Conservation (phyloP, 2,113 vertebrate genomes). For the Phasianus colchicus region DNA sequence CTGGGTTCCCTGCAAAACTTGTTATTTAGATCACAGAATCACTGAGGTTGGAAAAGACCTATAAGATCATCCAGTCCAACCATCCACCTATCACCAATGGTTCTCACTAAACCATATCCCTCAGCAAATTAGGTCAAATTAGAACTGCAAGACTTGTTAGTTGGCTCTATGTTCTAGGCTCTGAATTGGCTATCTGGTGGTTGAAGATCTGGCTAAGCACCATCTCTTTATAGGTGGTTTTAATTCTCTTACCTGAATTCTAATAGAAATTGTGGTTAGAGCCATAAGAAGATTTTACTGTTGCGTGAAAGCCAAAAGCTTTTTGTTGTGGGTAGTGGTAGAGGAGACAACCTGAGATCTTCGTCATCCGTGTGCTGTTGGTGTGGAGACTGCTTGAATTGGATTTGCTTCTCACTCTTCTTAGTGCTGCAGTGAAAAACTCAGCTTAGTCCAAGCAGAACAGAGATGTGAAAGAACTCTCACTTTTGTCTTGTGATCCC, state of each 20-base stretch:
- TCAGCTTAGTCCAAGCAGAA: not conserved
- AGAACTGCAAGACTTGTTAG: not conserved
- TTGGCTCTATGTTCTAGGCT: not conserved
- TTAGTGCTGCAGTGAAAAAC: not conserved
- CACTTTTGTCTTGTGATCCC: not conserved
- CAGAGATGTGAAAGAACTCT: not conserved
- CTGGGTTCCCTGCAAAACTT: not conserved
- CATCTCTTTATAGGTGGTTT: not conserved
- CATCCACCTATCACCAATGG: no score
- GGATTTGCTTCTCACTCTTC: not conserved
- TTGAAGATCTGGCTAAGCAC: not conserved
- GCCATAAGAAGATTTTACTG: not conserved
- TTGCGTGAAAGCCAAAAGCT: not conserved
- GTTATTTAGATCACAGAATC: not conserved
- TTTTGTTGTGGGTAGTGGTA: not conserved
- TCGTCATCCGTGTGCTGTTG: not conserved
- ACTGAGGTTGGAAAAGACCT: no score
- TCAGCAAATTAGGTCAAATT: not conserved
- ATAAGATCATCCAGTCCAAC: no score
- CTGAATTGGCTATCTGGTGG: accelerated
- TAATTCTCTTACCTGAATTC: not conserved
- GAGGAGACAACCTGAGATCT: not conserved
- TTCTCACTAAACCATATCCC: no score
- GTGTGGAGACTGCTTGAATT: not conserved
- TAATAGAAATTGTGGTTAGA: not conserved